These are phyloP conservation scores for Drosophila fulvimacula DNA, from an alignment of 2,888 invertebrate genomes.

Conservation along the genomic window DNA sequence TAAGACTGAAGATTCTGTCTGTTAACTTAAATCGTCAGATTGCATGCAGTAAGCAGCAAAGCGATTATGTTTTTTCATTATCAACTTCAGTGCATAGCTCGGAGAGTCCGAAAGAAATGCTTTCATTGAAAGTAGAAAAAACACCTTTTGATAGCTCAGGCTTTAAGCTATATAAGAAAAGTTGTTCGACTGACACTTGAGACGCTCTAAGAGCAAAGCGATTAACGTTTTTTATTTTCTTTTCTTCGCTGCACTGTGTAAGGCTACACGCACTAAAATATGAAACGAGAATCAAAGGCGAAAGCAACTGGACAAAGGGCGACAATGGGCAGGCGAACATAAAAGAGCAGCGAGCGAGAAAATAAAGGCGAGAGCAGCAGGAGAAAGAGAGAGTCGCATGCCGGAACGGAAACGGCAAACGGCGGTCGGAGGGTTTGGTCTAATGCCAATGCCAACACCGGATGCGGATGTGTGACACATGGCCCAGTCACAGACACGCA, in stretches of 20 bases:
- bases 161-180: slow-evolving; percentile 39
- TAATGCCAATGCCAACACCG: slow-evolving; percentile 77
- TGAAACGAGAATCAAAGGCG: slow-evolving; percentile 18
- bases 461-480: slow-evolving; percentile 69
- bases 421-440: slow-evolving; percentile 38
- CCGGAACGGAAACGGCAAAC: slow-evolving; percentile 67
- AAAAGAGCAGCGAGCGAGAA: slow-evolving; percentile 21
- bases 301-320: slow-evolving; percentile 15
- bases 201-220: slow-evolving; percentile 45
- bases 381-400: slow-evolving; percentile 60
- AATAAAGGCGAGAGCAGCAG: slow-evolving; percentile 45
- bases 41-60: slow-evolving; percentile 1
- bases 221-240: slow-evolving; percentile 17
- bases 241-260: slow-evolving; percentile 8
- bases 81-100: neutral
- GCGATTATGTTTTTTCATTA: slow-evolving; percentile 2
- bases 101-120: neutral
- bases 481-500: slow-evolving; percentile 31
- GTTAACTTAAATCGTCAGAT: no score
- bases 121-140: neutral
- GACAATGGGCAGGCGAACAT: slow-evolving; percentile 29
- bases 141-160: neutral
- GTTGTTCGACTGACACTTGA: slow-evolving; percentile 48
- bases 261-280: slow-evolving; percentile 23
- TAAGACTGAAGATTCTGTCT: no score